phyloP scores from a whole-genome alignment of 2,113 vertebrate genomes.

The Girardinichthys multiradiatus region DNA sequence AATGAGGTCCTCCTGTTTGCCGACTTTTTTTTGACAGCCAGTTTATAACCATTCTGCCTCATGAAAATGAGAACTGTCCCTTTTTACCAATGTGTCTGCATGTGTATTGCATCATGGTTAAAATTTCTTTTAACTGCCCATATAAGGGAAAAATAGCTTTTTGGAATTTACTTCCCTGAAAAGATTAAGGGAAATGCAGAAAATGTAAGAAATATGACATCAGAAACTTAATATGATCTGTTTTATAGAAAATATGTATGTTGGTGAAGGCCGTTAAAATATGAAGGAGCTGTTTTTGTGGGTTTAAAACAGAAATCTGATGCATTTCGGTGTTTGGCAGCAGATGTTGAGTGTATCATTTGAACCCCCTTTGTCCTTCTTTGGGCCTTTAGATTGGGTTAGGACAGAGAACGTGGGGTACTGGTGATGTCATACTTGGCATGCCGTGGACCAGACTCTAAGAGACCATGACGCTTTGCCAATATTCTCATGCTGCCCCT shows the following conservation, averaged over 20 bases:
- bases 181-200: too few species aligned
- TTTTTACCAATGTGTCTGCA: not conserved
- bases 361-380: slow-evolving; percentile 27
- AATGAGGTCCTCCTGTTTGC: slow-evolving; percentile 32
- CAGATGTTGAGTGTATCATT: slow-evolving; percentile 5
- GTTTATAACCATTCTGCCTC: slow-evolving; percentile 36
- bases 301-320: slow-evolving; percentile 26
- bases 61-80: slow-evolving; percentile 30
- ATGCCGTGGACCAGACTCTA: slow-evolving; percentile 44
- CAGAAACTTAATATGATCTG: too few species aligned
- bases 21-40: slow-evolving; percentile 25
- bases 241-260: too few species aligned
- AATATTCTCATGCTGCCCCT: slow-evolving; percentile 43
- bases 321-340: slow-evolving; percentile 50
- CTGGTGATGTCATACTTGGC: slow-evolving; percentile 72
- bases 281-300: slow-evolving; percentile 30
- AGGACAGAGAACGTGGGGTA: slow-evolving; percentile 6
- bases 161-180: too few species aligned
- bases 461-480: slow-evolving; percentile 64
- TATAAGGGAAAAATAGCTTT: not conserved
- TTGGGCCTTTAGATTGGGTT: slow-evolving; percentile 13
- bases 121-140: not conserved
- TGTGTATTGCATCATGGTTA: not conserved
- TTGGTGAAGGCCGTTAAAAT: too few species aligned
- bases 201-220: too few species aligned